These are phyloP conservation scores for Lycocerus yunnanus DNA, from an alignment of 2,888 invertebrate genomes.

Conservation along the genomic window DNA sequence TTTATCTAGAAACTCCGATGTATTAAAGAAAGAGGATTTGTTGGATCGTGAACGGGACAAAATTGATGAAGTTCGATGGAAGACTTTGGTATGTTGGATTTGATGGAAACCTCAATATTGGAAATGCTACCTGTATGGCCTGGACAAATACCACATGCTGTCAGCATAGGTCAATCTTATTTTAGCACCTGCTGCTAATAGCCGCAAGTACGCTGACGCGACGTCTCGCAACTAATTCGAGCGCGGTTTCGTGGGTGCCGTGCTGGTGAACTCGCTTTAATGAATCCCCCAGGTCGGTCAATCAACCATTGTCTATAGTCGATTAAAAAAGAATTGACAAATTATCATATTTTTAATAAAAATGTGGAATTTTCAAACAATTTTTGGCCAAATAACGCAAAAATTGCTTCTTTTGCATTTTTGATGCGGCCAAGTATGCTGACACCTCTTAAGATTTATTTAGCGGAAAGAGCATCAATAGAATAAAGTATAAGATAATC, in stretches of 20 bases:
- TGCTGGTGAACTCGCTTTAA: slow-evolving; percentile 34
- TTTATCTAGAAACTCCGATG: background rate
- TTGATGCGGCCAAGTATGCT: background rate
- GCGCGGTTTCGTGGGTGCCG: slow-evolving; percentile 36
- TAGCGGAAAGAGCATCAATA: background rate
- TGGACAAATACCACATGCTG: slow-evolving; percentile 38
- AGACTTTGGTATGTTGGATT: slow-evolving; percentile 5
- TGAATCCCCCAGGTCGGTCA: slow-evolving; percentile 29
- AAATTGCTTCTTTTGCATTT: background rate
- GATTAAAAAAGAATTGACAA: background rate
- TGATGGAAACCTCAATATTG: slow-evolving; percentile 8
- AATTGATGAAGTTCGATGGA: background rate
- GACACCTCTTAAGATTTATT: background rate
- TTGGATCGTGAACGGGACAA: background rate
- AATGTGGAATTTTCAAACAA: no score
- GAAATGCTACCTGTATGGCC: slow-evolving; percentile 35
- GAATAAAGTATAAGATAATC: background rate
- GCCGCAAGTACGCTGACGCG: slow-evolving; percentile 36
- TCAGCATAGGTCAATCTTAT: slow-evolving; percentile 53
- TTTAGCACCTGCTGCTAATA: slow-evolving; percentile 52
- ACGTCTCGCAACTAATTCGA: slow-evolving; percentile 39
- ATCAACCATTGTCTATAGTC: slow-evolving; percentile 23
- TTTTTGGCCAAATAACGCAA: background rate
- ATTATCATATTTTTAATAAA: background rate
- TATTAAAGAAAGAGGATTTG: background rate